Evolutionary conservation across 1,140 invertebrate genomes (phyloP), one percentile per base, ranked within the genome.

Genomic region (Hestina assimilis): DNA sequence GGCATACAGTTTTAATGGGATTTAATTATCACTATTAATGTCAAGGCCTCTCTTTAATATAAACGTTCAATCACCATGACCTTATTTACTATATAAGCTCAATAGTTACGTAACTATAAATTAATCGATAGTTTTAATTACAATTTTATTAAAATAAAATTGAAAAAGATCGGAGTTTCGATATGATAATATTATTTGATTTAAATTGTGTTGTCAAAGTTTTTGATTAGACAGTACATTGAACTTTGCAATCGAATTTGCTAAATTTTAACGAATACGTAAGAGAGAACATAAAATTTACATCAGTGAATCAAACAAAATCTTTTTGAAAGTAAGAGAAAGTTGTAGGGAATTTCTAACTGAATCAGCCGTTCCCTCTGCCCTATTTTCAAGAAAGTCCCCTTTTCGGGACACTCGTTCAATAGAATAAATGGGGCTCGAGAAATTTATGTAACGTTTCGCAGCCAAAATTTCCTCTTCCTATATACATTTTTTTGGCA

Each of bases 391-490:
- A 41, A 61, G 43, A 48, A 63, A 66, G 57, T 66, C 69, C 69
- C 67, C 57, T 59, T 59, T 59, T 59, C 9, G 50, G 57, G 66
- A 38, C 60, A 35, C 63, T 60, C 72, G 53, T 71, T 78, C 64
- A 69, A 63, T 68, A 66, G 75, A 83, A 83, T 77, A 82, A 85
- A 85, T 82, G 79, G 75, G 63, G 72, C 75, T 63, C 59, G 72
- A 72, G 79, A 73, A 85, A 82, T 83, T 82, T 83, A 83, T 80
- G 75, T 64, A 43, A 45, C 42, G 24, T 51, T 48, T 33, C 33
- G 11, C 46, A 31, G 35, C 35, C 46, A 51, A 45, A 50, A 51
- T 58, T 48, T 17, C 26, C 43, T 29, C 15, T 20, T 17, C 15
- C 41, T 51, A 19, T 51, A 45, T n/a, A n/a, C n/a, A n/a, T 52